Conservation (phyloP, 2,797 vertebrate genomes). For the Rhodeus uyekii region DNA sequence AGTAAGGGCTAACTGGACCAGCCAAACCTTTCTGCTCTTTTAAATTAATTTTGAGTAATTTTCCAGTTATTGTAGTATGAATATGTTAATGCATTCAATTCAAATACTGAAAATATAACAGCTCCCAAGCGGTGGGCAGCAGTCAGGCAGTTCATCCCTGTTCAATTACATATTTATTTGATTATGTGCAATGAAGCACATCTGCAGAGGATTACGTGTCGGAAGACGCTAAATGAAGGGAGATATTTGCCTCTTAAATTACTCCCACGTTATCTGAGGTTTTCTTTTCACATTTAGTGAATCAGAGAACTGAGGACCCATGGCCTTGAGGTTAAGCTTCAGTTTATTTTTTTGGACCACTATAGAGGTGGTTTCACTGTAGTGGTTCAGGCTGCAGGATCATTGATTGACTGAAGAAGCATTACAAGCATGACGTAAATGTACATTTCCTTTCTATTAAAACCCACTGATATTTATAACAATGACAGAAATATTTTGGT, state of each 20-base stretch:
- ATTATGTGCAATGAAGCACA: slow-evolving; percentile 44
- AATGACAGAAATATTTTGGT: neutral
- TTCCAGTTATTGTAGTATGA: neutral
- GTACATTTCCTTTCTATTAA: neutral
- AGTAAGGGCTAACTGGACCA: too few species aligned
- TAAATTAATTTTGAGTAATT: slow-evolving; percentile 7
- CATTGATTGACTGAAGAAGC: neutral
- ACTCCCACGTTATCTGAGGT: slow-evolving; percentile 3
- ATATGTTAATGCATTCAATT: slow-evolving; percentile 34
- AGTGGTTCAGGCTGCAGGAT: too few species aligned
- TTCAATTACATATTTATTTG: slow-evolving; percentile 46
- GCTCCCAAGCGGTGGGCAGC: slow-evolving; percentile 3
- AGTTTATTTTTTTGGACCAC: neutral
- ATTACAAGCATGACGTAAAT: neutral
- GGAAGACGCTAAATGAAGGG: slow-evolving; percentile 25
- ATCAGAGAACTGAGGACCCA: neutral
- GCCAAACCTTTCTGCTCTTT: neutral
- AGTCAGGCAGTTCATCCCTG: slow-evolving; percentile 36
- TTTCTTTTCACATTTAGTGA: slow-evolving; percentile 20
- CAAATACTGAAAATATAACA: slow-evolving; percentile 9
- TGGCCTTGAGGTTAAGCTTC: neutral
- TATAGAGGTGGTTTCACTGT: neutral
- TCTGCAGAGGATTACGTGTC: slow-evolving; percentile 40
- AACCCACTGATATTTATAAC: neutral
- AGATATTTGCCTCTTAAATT: slow-evolving; percentile 39